Conservation (phyloP, 2,113 vertebrate species). For the Ailuropoda melanoleuca region DNA sequence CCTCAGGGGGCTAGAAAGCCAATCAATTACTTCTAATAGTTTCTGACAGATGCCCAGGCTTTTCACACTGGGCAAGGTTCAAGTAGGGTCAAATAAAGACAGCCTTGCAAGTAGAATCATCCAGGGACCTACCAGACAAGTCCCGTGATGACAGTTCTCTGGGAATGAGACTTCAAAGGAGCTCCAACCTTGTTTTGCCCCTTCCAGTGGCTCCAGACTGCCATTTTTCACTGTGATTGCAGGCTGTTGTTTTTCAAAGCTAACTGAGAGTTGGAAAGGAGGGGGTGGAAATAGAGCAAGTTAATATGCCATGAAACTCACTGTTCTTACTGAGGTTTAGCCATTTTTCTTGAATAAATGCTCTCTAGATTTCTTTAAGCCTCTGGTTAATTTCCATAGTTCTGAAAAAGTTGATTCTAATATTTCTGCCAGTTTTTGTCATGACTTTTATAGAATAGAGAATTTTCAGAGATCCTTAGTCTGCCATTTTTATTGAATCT, state of each 20-base stretch:
- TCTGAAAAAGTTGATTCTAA: background rate
- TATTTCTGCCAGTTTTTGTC: background rate
- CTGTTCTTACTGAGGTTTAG: background rate
- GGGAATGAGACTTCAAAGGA: background rate
- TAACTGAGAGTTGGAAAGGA: background rate
- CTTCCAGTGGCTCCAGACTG: background rate
- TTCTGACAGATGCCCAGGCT: background rate
- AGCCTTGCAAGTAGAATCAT: background rate
- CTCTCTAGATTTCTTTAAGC: background rate
- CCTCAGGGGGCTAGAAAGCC: background rate
- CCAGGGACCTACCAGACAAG: background rate
- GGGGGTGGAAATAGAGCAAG: background rate
- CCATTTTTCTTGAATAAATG: background rate
- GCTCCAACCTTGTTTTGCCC: background rate
- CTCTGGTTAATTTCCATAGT: background rate
- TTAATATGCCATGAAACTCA: background rate
- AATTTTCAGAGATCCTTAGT: background rate
- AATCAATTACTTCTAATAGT: background rate
- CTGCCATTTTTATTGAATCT: background rate
- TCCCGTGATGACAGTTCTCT: background rate
- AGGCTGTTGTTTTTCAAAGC: background rate
- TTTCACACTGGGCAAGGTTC: background rate
- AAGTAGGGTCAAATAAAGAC: background rate
- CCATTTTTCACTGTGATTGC: accelerated
- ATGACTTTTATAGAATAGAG: background rate